A percentile compares a stretch with the other conserved stretches of the same genome.
Evolutionary conservation across 2,113 vertebrate species (phyloP).

Genomic region (Sardina pilchardus): DNA sequence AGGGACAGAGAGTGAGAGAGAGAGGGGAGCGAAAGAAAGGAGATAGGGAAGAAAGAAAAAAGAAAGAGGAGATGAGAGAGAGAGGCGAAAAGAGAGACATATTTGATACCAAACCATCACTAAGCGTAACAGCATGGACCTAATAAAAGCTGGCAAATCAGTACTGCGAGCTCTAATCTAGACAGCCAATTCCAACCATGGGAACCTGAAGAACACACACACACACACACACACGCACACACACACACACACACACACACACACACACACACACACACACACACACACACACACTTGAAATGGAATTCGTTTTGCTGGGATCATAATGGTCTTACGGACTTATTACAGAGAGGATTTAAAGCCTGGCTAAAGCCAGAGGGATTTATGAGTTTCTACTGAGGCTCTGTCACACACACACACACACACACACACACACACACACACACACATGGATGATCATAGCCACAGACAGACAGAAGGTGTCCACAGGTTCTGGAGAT

Average conservation of each 20-base stretch:
- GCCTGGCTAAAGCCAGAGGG: background rate
- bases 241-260: background rate
- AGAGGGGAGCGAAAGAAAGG: background rate
- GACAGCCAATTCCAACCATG: background rate
- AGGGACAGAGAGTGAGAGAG: background rate
- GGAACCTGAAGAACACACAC: conserved; percentile 34
- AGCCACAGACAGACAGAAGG: no score
- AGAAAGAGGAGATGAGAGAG: background rate
- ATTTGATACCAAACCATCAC: background rate
- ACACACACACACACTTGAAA: background rate
- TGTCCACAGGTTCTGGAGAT: no score
- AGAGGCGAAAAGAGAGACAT: background rate
- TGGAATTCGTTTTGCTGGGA: conserved; percentile 9
- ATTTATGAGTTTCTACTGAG: background rate
- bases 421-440: conserved; percentile 28
- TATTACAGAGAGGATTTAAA: background rate
- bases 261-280: background rate
- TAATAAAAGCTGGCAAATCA: no score
- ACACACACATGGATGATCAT: no score
- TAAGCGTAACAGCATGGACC: no score
- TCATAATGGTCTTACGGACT: background rate
- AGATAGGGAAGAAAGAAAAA: background rate
- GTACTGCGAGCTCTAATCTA: background rate
- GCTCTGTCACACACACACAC: conserved; percentile 15
- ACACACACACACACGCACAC: conserved; percentile 47